Evolutionary conservation across 2,113 vertebrate genomes (phyloP).

Genomic region (Planiliza haematocheilus): DNA sequence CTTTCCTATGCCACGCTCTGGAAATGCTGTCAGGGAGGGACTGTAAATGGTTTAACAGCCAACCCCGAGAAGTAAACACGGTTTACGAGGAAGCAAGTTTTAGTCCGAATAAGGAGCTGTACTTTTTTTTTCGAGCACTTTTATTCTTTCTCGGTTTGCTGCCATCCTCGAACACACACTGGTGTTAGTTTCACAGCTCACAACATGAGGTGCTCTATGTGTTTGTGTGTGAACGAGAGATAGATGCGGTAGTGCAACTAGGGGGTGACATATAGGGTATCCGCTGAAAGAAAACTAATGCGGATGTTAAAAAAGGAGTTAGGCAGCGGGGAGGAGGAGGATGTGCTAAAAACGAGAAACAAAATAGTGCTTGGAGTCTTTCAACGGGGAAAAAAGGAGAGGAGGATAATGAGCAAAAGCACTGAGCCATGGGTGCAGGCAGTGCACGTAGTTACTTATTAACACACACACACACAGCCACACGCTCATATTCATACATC

Average conservation of each 20-base stretch:
- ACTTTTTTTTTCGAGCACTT: slow-evolving; percentile 34
- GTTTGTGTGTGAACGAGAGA: slow-evolving; percentile 13
- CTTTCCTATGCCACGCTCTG: slow-evolving; percentile 14
- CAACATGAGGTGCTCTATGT: slow-evolving; percentile 8
- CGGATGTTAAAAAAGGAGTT: neutral
- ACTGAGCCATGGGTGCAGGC: slow-evolving; percentile 61
- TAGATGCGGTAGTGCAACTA: slow-evolving; percentile 15
- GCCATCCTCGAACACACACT: slow-evolving; percentile 15
- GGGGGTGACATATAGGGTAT: slow-evolving; percentile 7
- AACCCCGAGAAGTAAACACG: slow-evolving; percentile 69
- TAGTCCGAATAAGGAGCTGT: slow-evolving; percentile 50
- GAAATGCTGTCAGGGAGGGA: slow-evolving; percentile 42
- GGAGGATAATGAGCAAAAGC: slow-evolving; percentile 69
- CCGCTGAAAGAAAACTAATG: slow-evolving; percentile 23
- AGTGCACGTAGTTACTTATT: slow-evolving; percentile 22
- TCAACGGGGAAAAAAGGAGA: slow-evolving; percentile 32
- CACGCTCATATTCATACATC: slow-evolving; percentile 54
- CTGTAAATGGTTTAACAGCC: slow-evolving; percentile 70
- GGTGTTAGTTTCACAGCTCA: slow-evolving; percentile 35
- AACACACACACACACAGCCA: slow-evolving; percentile 51
- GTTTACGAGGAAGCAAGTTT: slow-evolving; percentile 59
- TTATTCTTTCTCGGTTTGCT: slow-evolving; percentile 34
- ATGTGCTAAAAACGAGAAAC: slow-evolving; percentile 31
- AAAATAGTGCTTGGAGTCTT: slow-evolving; percentile 51
- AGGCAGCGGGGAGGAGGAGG: slow-evolving; percentile 24